These are phyloP conservation scores for Drosophila orena DNA, from an alignment of 1,140 invertebrate species.

Conservation along the genomic window DNA sequence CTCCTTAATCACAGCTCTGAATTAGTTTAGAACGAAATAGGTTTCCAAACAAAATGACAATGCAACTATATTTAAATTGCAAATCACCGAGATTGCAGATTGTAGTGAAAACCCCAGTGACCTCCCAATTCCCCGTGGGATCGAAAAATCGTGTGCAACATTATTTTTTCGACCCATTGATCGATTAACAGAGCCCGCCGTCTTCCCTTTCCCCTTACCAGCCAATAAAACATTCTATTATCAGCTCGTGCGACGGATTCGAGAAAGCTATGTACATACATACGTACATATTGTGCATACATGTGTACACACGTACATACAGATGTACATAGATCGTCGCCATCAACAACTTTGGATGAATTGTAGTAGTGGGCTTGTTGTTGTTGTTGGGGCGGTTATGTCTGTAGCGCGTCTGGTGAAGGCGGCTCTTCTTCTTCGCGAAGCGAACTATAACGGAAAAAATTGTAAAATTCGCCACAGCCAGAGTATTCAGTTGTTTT, in stretches of 20 bases:
- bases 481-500: conserved; percentile 29
- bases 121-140: conserved; percentile 35
- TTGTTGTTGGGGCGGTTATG: conserved; percentile 25
- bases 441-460: conserved; percentile 53
- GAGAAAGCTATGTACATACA: conserved; percentile 1
- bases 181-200: conserved; percentile 14
- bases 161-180: conserved; percentile 25
- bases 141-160: conserved; percentile 35
- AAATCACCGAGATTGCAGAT: conserved; percentile 48
- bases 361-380: conserved; percentile 7
- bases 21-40: conserved; percentile 1
- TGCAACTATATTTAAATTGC: conserved; percentile 38
- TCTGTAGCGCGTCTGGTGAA: conserved; percentile 23
- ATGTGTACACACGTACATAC: too few relatives aligned
- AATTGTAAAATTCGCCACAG: conserved; percentile 69
- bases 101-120: conserved; percentile 32
- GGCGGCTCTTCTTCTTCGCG: conserved; percentile 23
- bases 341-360: conserved; percentile 17
- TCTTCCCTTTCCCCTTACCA: background rate
- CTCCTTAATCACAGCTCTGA: conserved; percentile 3
- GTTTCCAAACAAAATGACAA: conserved; percentile 35
- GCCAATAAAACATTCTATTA: conserved; percentile 10
- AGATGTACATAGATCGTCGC: conserved; percentile 1
- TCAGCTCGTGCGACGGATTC: conserved; percentile 30
- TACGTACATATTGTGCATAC: too few relatives aligned